Conservation (phyloP, 2,888 invertebrate species). For the Halictus ligatus region DNA sequence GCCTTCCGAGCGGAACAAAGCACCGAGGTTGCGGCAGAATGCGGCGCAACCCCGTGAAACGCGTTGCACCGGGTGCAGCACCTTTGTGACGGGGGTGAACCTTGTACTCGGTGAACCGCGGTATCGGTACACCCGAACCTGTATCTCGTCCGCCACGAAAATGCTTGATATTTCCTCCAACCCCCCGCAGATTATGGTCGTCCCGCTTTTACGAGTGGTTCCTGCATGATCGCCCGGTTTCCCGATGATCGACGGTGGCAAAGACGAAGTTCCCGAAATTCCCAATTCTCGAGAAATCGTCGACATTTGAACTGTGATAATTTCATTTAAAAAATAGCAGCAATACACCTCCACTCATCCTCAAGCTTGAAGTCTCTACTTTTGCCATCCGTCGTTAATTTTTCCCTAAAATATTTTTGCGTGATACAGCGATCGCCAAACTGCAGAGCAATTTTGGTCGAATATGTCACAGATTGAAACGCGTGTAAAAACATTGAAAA, state of each 20-base stretch:
- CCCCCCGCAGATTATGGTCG: background rate
- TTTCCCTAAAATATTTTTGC: too few relatives aligned
- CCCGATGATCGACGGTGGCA: background rate
- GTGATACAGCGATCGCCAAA: too few relatives aligned
- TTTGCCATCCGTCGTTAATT: too few relatives aligned
- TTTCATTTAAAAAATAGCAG: too few relatives aligned
- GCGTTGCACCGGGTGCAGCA: constrained; percentile 45
- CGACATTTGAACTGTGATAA: too few relatives aligned
- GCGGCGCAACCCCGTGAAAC: constrained; percentile 42
- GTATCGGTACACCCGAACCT: constrained; percentile 22
- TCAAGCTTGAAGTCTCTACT: too few relatives aligned
- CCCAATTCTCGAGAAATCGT: background rate
- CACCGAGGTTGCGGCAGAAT: constrained; percentile 31
- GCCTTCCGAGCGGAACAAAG: constrained; percentile 59
- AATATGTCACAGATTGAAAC: too few relatives aligned
- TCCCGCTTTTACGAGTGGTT: background rate
- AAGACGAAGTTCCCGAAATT: background rate
- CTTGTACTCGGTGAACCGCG: constrained; percentile 40
- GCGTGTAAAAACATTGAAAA: too few relatives aligned
- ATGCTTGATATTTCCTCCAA: constrained; percentile 39
- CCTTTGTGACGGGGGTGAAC: constrained; percentile 47
- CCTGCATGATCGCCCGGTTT: background rate
- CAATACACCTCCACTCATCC: too few relatives aligned
- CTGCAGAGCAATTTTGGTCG: too few relatives aligned
- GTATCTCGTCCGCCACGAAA: constrained; percentile 31